phyloP scores from a whole-genome alignment of 2,888 invertebrate species.

The Dermolepida albohirtum region DNA sequence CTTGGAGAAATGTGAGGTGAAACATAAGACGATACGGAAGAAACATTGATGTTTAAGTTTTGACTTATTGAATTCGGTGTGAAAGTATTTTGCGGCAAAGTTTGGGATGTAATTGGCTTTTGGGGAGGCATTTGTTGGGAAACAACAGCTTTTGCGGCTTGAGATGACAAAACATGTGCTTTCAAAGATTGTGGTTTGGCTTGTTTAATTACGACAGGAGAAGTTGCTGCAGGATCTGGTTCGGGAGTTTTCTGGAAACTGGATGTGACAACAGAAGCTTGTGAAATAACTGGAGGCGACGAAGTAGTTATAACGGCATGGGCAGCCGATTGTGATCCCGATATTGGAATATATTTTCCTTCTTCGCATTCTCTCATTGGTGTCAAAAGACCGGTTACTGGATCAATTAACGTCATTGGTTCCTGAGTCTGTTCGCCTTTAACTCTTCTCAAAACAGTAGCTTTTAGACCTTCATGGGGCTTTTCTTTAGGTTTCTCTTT shows the following conservation, averaged over 20 bases:
- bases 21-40: slow-evolving; percentile 54
- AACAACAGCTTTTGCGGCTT: slow-evolving; percentile 62
- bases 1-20: slow-evolving; percentile 59
- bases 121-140: slow-evolving; percentile 49
- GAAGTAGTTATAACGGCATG: slow-evolving; percentile 17
- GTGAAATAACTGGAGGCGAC: slow-evolving; percentile 11
- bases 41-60: slow-evolving; percentile 59
- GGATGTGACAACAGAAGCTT: slow-evolving; percentile 20
- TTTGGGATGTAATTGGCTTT: slow-evolving; percentile 51
- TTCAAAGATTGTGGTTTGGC: slow-evolving; percentile 71
- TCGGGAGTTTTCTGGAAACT: slow-evolving; percentile 20
- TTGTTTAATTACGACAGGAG: slow-evolving; percentile 60
- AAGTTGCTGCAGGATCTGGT: slow-evolving; percentile 19
- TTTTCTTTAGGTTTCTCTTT: slow-evolving; percentile 51
- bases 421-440: slow-evolving; percentile 66
- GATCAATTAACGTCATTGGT: slow-evolving; percentile 77
- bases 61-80: slow-evolving; percentile 52
- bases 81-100: slow-evolving; percentile 39
- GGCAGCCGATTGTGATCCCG: slow-evolving; percentile 47
- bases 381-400: slow-evolving; percentile 78
- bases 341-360: slow-evolving; percentile 74
- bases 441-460: slow-evolving; percentile 61
- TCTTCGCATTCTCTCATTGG: slow-evolving; percentile 79
- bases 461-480: slow-evolving; percentile 62
- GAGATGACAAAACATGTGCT: slow-evolving; percentile 72